A percentile compares a stretch with the other conserved stretches of the same genome.
Conservation (phyloP, 2,888 invertebrate genomes). For the Cheilosia vernalis region DNA sequence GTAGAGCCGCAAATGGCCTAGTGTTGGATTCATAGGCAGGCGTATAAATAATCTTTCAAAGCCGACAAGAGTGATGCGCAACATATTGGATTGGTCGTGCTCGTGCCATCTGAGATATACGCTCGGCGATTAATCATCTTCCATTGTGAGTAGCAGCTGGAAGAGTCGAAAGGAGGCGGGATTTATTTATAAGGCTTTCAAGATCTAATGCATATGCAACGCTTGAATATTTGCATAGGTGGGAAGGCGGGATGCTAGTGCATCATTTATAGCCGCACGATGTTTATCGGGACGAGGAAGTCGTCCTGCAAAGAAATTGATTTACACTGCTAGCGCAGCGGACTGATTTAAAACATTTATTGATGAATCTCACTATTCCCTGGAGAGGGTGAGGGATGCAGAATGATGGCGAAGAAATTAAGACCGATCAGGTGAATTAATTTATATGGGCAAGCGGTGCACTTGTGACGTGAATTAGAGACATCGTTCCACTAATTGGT, state of each 20-base stretch:
- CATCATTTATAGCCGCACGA: background rate
- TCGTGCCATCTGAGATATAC: slow-evolving; percentile 11
- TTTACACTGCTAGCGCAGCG: slow-evolving; percentile 38
- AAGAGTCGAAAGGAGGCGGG: background rate
- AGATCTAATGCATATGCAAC: background rate
- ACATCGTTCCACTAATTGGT: background rate
- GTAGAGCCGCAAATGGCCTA: background rate
- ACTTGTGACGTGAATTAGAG: background rate
- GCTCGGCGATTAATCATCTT: slow-evolving; percentile 28
- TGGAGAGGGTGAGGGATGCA: background rate
- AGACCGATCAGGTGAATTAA: background rate
- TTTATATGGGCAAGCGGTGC: too few relatives aligned
- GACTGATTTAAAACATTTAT: slow-evolving; percentile 18
- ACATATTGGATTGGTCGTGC: slow-evolving; percentile 14
- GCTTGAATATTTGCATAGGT: slow-evolving; percentile 6
- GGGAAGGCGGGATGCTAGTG: too few relatives aligned
- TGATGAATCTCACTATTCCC: slow-evolving; percentile 43
- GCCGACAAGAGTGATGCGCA: slow-evolving; percentile 4
- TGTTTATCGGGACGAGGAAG: slow-evolving; percentile 41
- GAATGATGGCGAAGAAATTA: slow-evolving; percentile 1
- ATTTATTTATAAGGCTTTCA: slow-evolving; percentile 1
- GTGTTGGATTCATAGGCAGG: slow-evolving; percentile 4
- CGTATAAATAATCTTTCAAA: slow-evolving; percentile 21
- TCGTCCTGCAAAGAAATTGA: slow-evolving; percentile 29
- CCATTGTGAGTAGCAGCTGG: slow-evolving; percentile 6